Conservation (phyloP, 2,113 vertebrate genomes). For the Onychostoma macrolepis region DNA sequence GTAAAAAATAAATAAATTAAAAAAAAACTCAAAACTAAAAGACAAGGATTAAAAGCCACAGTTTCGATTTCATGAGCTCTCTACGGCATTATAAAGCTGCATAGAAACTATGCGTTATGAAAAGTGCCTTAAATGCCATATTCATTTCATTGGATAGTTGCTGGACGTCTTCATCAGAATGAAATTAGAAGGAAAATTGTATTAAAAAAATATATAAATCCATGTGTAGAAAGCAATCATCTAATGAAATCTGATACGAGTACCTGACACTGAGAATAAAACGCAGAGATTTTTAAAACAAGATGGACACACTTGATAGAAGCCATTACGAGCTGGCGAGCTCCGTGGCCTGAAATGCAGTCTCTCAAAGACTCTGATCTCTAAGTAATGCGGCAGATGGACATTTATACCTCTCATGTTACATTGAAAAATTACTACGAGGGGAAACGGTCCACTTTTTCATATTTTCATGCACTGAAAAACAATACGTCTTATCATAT, state of each 20-base stretch:
- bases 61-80: background rate
- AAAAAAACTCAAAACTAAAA: background rate
- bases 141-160: background rate
- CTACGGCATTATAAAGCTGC: background rate
- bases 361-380: constrained; percentile 14
- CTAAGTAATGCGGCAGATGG: constrained; percentile 7
- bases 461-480: background rate
- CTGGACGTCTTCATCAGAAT: background rate
- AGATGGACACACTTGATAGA: background rate
- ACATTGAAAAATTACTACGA: background rate
- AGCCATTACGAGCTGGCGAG: background rate
- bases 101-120: background rate
- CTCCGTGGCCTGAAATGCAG: background rate
- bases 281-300: background rate
- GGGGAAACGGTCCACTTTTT: background rate
- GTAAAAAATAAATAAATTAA: background rate
- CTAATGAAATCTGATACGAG: background rate
- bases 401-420: constrained; percentile 14
- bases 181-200: background rate
- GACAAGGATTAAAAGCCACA: background rate
- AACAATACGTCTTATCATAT: background rate
- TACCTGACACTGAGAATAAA: background rate
- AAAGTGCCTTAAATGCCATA: background rate
- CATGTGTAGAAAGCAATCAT: background rate
- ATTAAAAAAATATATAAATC: background rate